Conservation (phyloP, 2,797 vertebrate genomes). For the Sebastes dallii region DNA sequence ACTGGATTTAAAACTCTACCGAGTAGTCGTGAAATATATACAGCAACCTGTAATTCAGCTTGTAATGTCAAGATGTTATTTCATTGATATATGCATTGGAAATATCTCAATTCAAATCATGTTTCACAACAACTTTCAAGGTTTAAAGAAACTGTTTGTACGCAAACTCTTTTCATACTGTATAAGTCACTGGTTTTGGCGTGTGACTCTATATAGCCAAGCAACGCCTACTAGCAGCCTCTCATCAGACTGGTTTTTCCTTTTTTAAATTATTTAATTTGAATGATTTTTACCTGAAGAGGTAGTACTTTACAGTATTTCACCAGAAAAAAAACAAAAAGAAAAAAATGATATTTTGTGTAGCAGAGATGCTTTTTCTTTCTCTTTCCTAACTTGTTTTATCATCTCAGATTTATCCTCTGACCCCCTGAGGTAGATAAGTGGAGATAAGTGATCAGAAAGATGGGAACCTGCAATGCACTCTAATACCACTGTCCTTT, state of each 20-base stretch:
- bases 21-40: not conserved
- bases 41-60: not conserved
- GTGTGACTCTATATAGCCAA: not conserved
- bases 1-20: not conserved
- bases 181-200: not conserved
- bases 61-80: not conserved
- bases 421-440: not conserved
- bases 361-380: not conserved
- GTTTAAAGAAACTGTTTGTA: not conserved
- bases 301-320: not conserved
- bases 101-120: not conserved
- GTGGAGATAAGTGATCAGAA: not conserved
- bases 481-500: not conserved
- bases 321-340: not conserved
- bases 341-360: not conserved
- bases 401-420: not conserved
- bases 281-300: not conserved
- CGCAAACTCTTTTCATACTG: not conserved
- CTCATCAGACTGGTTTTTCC: not conserved
- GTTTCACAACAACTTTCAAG: not conserved
- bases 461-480: not conserved
- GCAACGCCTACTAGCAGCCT: not conserved
- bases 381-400: not conserved
- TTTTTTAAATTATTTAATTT: not conserved
- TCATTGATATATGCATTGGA: not conserved